Evolutionary conservation across 1,140 invertebrate genomes (phyloP), one percentile per base, ranked within the genome.

Genomic region (Drosophila trapezifrons): DNA sequence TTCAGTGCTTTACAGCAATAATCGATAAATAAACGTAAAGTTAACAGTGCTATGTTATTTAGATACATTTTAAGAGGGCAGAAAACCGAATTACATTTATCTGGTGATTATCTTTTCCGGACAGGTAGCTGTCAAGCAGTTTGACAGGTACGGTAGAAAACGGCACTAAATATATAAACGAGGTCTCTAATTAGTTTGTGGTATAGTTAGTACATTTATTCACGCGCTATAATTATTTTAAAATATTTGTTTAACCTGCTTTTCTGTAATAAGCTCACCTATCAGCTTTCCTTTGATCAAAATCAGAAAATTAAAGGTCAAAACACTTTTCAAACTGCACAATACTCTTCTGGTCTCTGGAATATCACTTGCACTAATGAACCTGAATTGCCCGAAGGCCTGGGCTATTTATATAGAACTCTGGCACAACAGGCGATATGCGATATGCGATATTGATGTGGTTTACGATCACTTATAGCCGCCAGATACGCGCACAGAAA

Each of bases 361-460:
- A 57, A 45, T 40, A 57, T 57, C 65, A 71, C 51, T 70, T 47
- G 42, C 67, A 71, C 67, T 54, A 70, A 71, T 71, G 69, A 58
- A 56, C 43, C 18, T 29, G 20, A 71, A 47, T 32, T 42, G 20
- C 63, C 47, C 35, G n/a, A 29, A 22, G 40, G 32, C 47, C 66
- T 67, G 46, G 49, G 32, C 22, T 67, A 46, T 67, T 70, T 70
- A 67, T 70, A 32, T 67, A 32, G 62, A 55, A 25, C 49, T 54
- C 51, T 35, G 35, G 0, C 10, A 20, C 13, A n/a, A 12, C 15
- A 38, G 40, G 8, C 37, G 67, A 71, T n/a, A n/a, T n/a, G n/a
- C n/a, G n/a, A n/a, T n/a, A n/a, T n/a, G 8, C 37, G 67, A 71
- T 58, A 70, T 67, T 67, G 29, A 43, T 25, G 27, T 27, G 65